Evolutionary conservation across 1,140 invertebrate genomes (phyloP).

Genomic region (Phthorimaea operculella): DNA sequence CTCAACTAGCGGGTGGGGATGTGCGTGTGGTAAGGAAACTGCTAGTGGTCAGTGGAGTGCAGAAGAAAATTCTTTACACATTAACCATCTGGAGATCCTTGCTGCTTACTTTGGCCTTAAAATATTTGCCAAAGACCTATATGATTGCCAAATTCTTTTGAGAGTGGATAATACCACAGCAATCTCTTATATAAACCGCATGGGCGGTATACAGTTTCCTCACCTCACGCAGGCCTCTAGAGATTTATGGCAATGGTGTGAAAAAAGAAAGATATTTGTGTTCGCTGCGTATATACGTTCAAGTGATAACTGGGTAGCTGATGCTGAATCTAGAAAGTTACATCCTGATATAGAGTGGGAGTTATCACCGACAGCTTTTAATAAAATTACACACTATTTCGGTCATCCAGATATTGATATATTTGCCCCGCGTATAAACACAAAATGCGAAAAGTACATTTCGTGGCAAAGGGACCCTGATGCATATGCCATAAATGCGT

Average conservation of each 20-base stretch:
- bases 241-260: slow-evolving; percentile 15
- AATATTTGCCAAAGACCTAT: not conserved
- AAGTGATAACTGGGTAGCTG: slow-evolving; percentile 7
- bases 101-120: not conserved
- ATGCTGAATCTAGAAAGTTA: slow-evolving; percentile 6
- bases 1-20: slow-evolving; percentile 7
- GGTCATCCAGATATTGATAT: slow-evolving; percentile 8
- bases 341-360: slow-evolving; percentile 13
- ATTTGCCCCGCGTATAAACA: slow-evolving; percentile 6
- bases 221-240: slow-evolving; percentile 7
- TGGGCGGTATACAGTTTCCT: slow-evolving; percentile 12
- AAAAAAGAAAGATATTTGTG: slow-evolving; percentile 3
- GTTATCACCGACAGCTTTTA: slow-evolving; percentile 2
- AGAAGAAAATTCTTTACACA: not conserved
- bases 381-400: slow-evolving; percentile 1
- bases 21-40: not conserved
- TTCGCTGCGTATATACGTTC: slow-evolving; percentile 12
- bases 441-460: slow-evolving; percentile 3
- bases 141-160: slow-evolving; percentile 9
- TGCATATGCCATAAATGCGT: slow-evolving; percentile 7
- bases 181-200: slow-evolving; percentile 10
- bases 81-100: not conserved
- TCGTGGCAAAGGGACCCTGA: slow-evolving; percentile 9
- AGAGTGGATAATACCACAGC: slow-evolving; percentile 15
- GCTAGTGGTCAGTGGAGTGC: slow-evolving; percentile 3